These are phyloP conservation scores for Agonopterix arenella DNA, from an alignment of 2,888 invertebrate species.

Conservation along the genomic window DNA sequence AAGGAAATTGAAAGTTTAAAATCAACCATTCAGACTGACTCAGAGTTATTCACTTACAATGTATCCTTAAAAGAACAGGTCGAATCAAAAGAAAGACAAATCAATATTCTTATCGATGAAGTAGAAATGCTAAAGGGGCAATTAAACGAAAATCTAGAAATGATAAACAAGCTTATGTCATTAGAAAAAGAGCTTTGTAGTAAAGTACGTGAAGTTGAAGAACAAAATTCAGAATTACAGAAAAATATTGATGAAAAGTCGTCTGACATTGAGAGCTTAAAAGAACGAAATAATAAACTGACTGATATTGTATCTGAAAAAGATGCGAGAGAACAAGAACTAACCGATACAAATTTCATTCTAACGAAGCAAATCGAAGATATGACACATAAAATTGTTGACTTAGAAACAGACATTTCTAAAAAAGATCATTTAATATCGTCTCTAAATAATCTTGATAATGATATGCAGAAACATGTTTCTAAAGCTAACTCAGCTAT, in stretches of 20 bases:
- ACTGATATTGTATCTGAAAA: constrained; percentile 16
- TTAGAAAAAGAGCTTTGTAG: constrained; percentile 30
- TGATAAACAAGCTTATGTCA: constrained; percentile 29
- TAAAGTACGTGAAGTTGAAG: constrained; percentile 23
- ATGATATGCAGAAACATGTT: constrained; percentile 27
- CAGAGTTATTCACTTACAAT: constrained; percentile 9
- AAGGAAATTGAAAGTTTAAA: constrained; percentile 45
- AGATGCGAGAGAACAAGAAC: constrained; percentile 15
- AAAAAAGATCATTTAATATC: constrained; percentile 30
- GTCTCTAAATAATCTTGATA: constrained; percentile 23
- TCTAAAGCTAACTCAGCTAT: constrained; percentile 28
- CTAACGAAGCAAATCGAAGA: constrained; percentile 22
- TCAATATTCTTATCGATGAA: constrained; percentile 26
- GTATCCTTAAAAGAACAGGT: constrained; percentile 22
- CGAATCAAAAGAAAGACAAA: constrained; percentile 28
- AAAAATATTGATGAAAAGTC: constrained; percentile 21
- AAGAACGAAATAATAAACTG: constrained; percentile 27
- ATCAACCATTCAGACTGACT: constrained; percentile 16
- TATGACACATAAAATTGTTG: constrained; percentile 20
- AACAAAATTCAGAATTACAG: constrained; percentile 21
- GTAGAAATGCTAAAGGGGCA: constrained; percentile 25
- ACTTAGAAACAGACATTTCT: constrained; percentile 27
- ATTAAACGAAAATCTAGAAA: constrained; percentile 24
- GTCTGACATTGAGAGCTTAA: constrained; percentile 20
- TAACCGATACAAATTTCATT: constrained; percentile 21